A percentile compares a stretch with the other conserved stretches of the same genome.
Evolutionary conservation across 2,113 vertebrate species (phyloP).

Genomic region (Microcebus ravelobensis): DNA sequence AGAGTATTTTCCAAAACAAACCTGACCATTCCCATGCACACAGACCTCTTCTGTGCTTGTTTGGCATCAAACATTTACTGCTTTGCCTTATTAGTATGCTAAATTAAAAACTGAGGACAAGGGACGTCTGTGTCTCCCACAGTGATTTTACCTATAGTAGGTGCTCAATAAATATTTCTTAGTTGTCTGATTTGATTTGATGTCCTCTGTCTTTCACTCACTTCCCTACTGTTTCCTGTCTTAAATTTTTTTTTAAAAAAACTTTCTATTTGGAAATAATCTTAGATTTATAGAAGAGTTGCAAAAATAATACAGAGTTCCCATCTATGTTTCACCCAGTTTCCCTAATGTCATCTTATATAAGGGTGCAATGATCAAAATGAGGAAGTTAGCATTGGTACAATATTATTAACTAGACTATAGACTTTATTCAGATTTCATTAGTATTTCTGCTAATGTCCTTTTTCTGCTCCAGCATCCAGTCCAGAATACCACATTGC

Average conservation of each 20-base stretch:
- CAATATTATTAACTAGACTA: background rate
- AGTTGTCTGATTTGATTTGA: background rate
- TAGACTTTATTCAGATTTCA: background rate
- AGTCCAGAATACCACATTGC: slow-evolving; percentile 17
- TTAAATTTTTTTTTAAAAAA: background rate
- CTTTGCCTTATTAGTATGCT: background rate
- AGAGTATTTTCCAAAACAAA: slow-evolving; percentile 30
- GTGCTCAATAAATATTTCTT: slow-evolving; percentile 32
- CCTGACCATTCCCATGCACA: background rate
- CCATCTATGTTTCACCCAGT: background rate
- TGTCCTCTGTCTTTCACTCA: background rate
- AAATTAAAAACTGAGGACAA: slow-evolving; percentile 3
- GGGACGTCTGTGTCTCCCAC: background rate
- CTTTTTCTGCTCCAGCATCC: background rate
- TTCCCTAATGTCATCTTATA: background rate
- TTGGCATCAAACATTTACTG: slow-evolving; percentile 15
- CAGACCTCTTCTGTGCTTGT: background rate
- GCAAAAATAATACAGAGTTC: slow-evolving; percentile 18
- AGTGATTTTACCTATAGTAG: slow-evolving; percentile 1
- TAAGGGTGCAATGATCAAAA: background rate
- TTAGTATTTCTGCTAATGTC: slow-evolving; percentile 1
- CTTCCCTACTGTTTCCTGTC: background rate
- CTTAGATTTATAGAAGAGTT: slow-evolving; percentile 39
- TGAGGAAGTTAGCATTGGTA: background rate
- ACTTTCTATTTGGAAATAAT: slow-evolving; percentile 25